phyloP scores from a whole-genome alignment of 2,888 invertebrate genomes.

The Orchesella flavescens region DNA sequence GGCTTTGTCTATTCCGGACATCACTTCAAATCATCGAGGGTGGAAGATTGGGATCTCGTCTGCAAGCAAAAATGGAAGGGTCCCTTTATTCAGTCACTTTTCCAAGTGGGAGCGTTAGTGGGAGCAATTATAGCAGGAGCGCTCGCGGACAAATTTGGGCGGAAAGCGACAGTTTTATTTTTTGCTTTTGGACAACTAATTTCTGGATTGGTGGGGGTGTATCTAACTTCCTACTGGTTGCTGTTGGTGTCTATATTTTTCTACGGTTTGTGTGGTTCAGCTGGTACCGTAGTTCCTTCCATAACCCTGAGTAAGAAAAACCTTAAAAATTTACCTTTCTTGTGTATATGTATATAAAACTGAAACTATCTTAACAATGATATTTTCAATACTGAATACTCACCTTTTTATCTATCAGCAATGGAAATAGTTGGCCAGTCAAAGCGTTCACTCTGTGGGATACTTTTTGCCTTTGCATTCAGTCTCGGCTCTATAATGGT shows the following conservation, averaged over 20 bases:
- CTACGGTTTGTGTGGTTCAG: constrained; percentile 16
- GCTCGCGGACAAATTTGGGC: constrained; percentile 7
- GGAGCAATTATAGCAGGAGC: constrained; percentile 1
- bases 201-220: constrained; percentile 4
- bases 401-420: not conserved
- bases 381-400: not conserved
- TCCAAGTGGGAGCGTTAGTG: not conserved
- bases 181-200: not conserved
- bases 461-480: not conserved
- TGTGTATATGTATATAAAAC: not conserved
- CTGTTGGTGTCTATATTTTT: constrained; percentile 13
- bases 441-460: constrained; percentile 14
- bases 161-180: constrained; percentile 4
- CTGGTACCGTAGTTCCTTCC: constrained; percentile 3
- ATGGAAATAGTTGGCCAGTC: constrained; percentile 37
- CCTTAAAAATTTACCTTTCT: not conserved
- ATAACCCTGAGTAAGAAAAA: constrained; percentile 17
- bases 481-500: not conserved
- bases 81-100: constrained; percentile 26
- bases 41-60: no score
- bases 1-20: no score
- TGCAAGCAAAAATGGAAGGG: not conserved
- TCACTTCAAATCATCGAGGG: no score
- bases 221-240: not conserved
- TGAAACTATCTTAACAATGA: not conserved